Evolutionary conservation across 1,140 invertebrate genomes (phyloP), one percentile per base, ranked within the genome.

Genomic region (Aphidius gifuensis): DNA sequence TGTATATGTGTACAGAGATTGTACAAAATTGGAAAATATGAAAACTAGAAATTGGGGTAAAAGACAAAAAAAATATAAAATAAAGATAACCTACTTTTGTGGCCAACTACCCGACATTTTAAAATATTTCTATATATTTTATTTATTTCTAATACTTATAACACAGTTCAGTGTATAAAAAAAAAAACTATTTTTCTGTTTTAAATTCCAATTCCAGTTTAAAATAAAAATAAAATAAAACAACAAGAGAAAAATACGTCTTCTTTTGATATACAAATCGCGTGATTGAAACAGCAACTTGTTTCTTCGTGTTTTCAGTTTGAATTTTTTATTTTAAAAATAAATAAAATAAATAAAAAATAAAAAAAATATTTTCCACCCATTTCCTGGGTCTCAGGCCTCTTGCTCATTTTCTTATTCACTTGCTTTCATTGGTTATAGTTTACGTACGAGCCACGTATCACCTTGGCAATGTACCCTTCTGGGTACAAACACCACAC

Each of bases 71-170:
- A 53, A 7, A 43, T 49, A n/a, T 9, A 47, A 21, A 6, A 47
- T 46, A 50, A 5, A 4, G 39, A 51, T 56, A 61, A 61, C 60
- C 60, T 50, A 64, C 58, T 60, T 64, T 51, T 40, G 40, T 40
- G 40, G 53, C 53, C 53, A 55, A 55, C 40, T 42, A 55, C 23
- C 23, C 23, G 23, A 32, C 23, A 32, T 32, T 32, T 32, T 32
- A 32, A 16, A 32, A 32, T 32, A 32, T 3, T 32, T 32, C 23
- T 32, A 32, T 32, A 32, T 32, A 32, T 32, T 32, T 32, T 32
- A 32, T 32, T 32, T 32, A 32, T 32, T 32, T 32, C 23, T 32
- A 32, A 32, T 32, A 32, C 23, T 32, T 32, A 4, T 32, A 32
- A 32, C 4, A 32, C 23, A 32, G 23, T 32, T 32, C 23, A 32